Base-by-base conservation (phyloP, 2,113 vertebrate genomes). In the Dryoscopus gambensis region DNA sequence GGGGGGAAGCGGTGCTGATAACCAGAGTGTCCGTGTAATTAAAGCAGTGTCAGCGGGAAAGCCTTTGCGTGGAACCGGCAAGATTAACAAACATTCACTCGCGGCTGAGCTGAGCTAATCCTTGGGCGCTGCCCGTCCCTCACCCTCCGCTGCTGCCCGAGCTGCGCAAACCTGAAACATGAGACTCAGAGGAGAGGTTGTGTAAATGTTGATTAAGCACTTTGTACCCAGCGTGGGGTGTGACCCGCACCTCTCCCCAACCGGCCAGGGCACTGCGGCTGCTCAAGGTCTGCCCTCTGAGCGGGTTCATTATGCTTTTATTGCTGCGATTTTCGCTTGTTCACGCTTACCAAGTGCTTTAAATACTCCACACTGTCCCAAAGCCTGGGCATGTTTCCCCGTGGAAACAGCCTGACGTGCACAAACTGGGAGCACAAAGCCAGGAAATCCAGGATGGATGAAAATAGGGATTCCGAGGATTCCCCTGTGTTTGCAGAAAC, bases 241-340 rank as follows among this genome's bases (percentile, higher is more conserved):
- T 13, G 44, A 37, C 57, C 80, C 1, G 2, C 77, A 4, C 40
- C 23, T 78, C 49, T 7, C 42, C 47, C 23, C 62, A 39, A 2
- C 39, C 33, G 31, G 44, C n/a, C 33, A 2, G 49, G n/a, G 47
- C 78, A 11, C 56, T 7, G 56, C 5, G 65, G 65, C 89, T 73
- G 53, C 76, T 75, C n/a, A 4, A 17, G 17, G 23, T 46, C 65
- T 55, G 28, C 15, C 52, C 53, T 0, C 10, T 1, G 21, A 12
- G n/a, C 1, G 28, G 7, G 37, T 18, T 3, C 3, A 27, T 75
- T 10, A 7, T 24, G 11, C 1, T 1, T 5, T 13, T 19, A 2
- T 15, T 49, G 2, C 17, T 44, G 4, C 15, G 9, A 1, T 16
- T 57, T 44, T 5, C 15, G 2, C 52, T 53, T 35, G 22, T 10